Conservation (phyloP, 2,113 vertebrate genomes). For the Oryzias celebensis region DNA sequence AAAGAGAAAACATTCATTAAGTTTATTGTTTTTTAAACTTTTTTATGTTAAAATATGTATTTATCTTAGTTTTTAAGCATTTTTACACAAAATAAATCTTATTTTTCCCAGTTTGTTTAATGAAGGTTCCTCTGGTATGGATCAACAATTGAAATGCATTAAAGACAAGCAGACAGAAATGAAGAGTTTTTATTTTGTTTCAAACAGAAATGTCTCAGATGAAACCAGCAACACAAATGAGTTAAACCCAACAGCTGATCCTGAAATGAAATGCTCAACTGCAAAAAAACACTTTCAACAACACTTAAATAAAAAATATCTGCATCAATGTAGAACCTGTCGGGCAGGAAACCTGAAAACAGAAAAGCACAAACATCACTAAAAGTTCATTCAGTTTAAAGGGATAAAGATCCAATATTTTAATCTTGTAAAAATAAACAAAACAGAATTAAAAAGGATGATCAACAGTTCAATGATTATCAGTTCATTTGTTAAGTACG, state of each 20-base stretch:
- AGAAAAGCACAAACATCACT: neutral
- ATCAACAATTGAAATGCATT: too few species aligned
- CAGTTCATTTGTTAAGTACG: too few species aligned
- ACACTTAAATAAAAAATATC: too few species aligned
- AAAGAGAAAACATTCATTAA: neutral
- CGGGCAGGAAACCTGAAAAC: slow-evolving; percentile 12
- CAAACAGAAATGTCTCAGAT: neutral
- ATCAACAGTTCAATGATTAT: too few species aligned
- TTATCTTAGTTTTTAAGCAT: slow-evolving; percentile 50
- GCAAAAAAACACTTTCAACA: neutral
- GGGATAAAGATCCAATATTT: too few species aligned
- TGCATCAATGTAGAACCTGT: too few species aligned
- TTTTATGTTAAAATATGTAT: slow-evolving; percentile 59
- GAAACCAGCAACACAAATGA: neutral
- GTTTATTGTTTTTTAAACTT: slow-evolving; percentile 3
- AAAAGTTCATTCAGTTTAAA: neutral
- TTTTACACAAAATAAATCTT: slow-evolving; percentile 60
- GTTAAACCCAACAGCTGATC: slow-evolving; percentile 9
- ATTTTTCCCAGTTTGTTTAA: neutral
- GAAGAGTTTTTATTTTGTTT: neutral
- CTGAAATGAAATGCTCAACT: slow-evolving; percentile 1
- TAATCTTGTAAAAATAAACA: too few species aligned
- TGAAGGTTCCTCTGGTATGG: neutral
- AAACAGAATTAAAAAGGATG: too few species aligned
- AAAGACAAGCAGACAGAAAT: too few species aligned